Conservation (phyloP, 2,888 invertebrate species). For the Tuta absoluta region DNA sequence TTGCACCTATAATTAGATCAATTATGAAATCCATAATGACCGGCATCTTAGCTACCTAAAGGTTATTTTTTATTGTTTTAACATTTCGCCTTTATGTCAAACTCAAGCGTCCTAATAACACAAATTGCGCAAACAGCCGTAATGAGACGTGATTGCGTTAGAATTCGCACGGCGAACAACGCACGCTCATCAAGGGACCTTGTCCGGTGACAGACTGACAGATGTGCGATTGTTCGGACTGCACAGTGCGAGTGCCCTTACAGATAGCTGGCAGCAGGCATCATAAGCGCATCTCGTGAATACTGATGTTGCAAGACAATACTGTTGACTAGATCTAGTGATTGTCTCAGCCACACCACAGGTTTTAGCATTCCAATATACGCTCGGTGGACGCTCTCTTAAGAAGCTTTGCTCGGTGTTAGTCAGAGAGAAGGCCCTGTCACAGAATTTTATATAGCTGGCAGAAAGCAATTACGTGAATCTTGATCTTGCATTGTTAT, state of each 20-base stretch:
- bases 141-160: constrained; percentile 58
- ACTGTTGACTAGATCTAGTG: not conserved
- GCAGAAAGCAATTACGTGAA: no score
- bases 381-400: no score
- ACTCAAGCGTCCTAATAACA: constrained; percentile 20
- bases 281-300: not conserved
- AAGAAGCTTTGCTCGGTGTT: no score
- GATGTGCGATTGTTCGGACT: constrained; percentile 65
- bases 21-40: not conserved
- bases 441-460: no score
- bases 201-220: constrained; percentile 67
- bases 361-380: no score
- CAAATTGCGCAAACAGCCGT: constrained; percentile 29
- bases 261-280: not conserved
- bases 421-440: no score
- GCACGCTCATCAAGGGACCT: constrained; percentile 50
- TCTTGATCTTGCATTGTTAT: no score
- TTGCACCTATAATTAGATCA: not conserved
- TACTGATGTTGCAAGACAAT: constrained; percentile 7
- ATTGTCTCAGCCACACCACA: no score
- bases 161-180: constrained; percentile 61
- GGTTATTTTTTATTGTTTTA: not conserved
- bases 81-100: no score
- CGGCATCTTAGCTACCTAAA: no score
- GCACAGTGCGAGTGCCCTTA: constrained; percentile 56